Evolutionary conservation across 2,888 invertebrate species (phyloP).

Genomic region (Cheilosia variabilis): DNA sequence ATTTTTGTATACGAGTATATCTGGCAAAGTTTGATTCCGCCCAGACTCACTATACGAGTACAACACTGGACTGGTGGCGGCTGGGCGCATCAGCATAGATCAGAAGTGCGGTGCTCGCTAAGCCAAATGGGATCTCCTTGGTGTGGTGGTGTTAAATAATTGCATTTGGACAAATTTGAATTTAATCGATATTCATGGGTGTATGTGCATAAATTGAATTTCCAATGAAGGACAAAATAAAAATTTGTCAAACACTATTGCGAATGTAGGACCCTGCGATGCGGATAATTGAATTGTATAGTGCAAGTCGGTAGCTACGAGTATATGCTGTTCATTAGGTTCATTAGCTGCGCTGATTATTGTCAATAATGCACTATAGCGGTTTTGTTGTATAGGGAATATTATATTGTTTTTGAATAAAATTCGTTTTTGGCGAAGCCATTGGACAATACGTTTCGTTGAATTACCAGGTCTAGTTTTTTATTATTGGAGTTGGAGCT

Average conservation of each 20-base stretch:
- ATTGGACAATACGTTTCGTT: too few relatives aligned
- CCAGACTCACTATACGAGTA: too few relatives aligned
- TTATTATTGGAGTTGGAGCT: too few relatives aligned
- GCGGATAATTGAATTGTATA: slow-evolving; percentile 44
- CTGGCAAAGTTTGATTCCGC: slow-evolving; percentile 9
- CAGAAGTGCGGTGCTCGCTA: neutral
- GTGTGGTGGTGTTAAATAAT: slow-evolving; percentile 29
- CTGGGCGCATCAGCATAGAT: neutral
- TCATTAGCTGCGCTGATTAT: slow-evolving; percentile 39
- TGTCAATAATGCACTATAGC: slow-evolving; percentile 4
- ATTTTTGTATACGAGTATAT: too few relatives aligned
- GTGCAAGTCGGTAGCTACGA: slow-evolving; percentile 8
- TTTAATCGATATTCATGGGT: slow-evolving; percentile 10
- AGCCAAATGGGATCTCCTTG: neutral
- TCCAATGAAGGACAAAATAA: neutral
- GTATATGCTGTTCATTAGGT: slow-evolving; percentile 19
- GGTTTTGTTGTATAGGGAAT: too few relatives aligned
- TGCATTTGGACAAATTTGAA: slow-evolving; percentile 32
- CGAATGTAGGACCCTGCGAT: slow-evolving; percentile 1
- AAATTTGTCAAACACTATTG: neutral
- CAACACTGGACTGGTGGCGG: neutral
- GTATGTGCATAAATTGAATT: neutral
- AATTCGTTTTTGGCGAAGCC: too few relatives aligned
- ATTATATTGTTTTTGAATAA: too few relatives aligned
- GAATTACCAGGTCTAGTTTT: too few relatives aligned